A percentile compares a stretch with the other conserved stretches of the same genome.
Conservation (phyloP, 1,140 invertebrate species). For the Drosophila nannoptera region DNA sequence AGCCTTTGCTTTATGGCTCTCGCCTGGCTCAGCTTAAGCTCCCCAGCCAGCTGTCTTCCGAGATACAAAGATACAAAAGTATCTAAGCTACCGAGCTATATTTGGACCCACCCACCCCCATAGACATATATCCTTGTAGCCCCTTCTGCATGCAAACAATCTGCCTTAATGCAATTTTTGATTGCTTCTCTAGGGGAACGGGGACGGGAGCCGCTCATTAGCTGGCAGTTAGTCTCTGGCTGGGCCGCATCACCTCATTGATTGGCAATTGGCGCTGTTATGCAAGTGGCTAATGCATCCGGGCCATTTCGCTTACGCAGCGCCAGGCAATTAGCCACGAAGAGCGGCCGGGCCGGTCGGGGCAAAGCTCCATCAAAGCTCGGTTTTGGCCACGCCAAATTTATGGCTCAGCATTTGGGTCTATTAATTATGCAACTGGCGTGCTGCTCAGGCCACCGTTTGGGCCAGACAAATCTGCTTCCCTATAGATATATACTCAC, state of each 20-base stretch:
- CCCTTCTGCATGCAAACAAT: too few species aligned
- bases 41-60: not conserved
- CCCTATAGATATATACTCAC: too few species aligned
- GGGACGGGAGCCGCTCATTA: conserved; percentile 38
- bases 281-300: conserved; percentile 47
- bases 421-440: conserved; percentile 60
- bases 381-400: conserved; percentile 17
- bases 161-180: conserved; percentile 49
- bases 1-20: conserved; percentile 15
- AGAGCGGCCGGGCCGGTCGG: conserved; percentile 9
- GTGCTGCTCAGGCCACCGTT: not conserved
- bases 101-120: conserved; percentile 7
- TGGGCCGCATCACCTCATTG: conserved; percentile 33
- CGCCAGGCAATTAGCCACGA: conserved; percentile 62
- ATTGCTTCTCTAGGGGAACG: conserved; percentile 49
- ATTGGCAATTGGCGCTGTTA: conserved; percentile 42
- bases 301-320: conserved; percentile 28
- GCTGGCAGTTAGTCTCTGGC: conserved; percentile 20
- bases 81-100: not conserved
- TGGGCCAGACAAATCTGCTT: conserved; percentile 29
- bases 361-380: conserved; percentile 21
- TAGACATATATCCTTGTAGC: conserved; percentile 8
- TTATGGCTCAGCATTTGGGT: conserved; percentile 46
- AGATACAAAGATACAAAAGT: not conserved
- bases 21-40: not conserved